phyloP scores from a whole-genome alignment of 2,113 vertebrate genomes.

The Labeo rohita region DNA sequence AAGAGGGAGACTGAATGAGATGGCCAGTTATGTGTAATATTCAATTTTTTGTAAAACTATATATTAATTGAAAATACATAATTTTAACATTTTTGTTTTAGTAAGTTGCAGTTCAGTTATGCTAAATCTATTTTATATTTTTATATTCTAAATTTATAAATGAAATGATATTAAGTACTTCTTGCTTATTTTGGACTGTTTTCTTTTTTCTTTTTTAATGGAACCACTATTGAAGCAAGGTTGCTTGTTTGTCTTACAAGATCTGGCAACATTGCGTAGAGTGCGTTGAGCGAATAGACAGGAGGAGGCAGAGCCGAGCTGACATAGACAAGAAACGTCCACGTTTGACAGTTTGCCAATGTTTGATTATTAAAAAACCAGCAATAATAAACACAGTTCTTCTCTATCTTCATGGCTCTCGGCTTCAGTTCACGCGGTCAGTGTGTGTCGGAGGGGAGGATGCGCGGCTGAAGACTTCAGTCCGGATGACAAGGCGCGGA shows the following conservation, averaged over 20 bases:
- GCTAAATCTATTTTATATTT: too few relatives aligned
- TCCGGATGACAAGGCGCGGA: conserved; percentile 35
- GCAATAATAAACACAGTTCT: neutral
- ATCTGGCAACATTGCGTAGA: conserved; percentile 1
- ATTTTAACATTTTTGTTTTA: too few relatives aligned
- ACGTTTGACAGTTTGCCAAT: conserved; percentile 3
- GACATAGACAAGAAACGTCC: neutral
- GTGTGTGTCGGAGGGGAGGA: conserved; percentile 34
- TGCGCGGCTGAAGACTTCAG: conserved; percentile 54
- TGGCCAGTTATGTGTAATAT: neutral
- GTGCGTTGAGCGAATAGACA: neutral
- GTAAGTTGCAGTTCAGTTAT: too few relatives aligned
- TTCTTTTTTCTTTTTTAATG: neutral
- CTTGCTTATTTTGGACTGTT: neutral
- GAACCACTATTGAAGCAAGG: neutral
- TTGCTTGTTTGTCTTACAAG: neutral
- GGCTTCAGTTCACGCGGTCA: neutral
- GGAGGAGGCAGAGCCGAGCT: conserved; percentile 1
- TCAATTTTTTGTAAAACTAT: neutral
- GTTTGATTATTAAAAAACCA: neutral
- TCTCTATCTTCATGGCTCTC: neutral
- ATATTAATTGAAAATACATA: neutral
- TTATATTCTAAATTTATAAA: too few relatives aligned
- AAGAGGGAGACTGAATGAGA: neutral
- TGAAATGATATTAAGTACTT: too few relatives aligned